Evolutionary conservation across 2,888 invertebrate species (phyloP), one percentile per base, ranked within the genome.

Genomic region (Pantelozetes paolii): DNA sequence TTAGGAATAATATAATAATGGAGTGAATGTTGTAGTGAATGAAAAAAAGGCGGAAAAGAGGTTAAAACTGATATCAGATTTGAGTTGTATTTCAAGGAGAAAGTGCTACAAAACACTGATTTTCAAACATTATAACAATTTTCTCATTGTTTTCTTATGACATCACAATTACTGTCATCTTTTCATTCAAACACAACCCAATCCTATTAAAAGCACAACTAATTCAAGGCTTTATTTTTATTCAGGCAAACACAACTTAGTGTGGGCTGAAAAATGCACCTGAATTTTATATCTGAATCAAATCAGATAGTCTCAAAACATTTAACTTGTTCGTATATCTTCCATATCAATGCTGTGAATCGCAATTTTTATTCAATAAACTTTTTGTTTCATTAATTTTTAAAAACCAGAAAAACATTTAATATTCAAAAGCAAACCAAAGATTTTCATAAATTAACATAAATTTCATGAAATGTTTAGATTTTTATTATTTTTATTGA

Each of bases 71-170:
- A 62, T 62, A 32, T 36, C 20, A 36, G 62, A 62, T 32, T 32
- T 32, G 15, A 32, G n/a, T 62, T 18, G 1, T 62, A 26, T 62
- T n/a, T 62, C 62, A 62, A 62, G 62, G 62, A 62, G 62, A 62
- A 62, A 62, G 62, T 62, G 8, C 18, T 36, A 5, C 20, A 30
- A 23, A 62, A n/a, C 20, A 3, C 5, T 30, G 23, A 28, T 11
- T 59, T 59, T 59, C 26, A 32, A 2, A 28, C n/a, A 59, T 59
- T 59, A 28, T 13, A 59, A 18, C n/a, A n/a, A n/a, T n/a, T n/a
- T 59, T 28, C 62, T 62, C 62, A 62, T 62, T 62, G 62, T 62
- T 62, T n/a, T 32, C n/a, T 1, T 11, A 62, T 62, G 62, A 62
- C 32, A 62, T 62, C 62, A 62, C 54, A 30, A n/a, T 62, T 32